Evolutionary conservation across 2,797 vertebrate genomes (phyloP).

Genomic region (Hydrophis major): DNA sequence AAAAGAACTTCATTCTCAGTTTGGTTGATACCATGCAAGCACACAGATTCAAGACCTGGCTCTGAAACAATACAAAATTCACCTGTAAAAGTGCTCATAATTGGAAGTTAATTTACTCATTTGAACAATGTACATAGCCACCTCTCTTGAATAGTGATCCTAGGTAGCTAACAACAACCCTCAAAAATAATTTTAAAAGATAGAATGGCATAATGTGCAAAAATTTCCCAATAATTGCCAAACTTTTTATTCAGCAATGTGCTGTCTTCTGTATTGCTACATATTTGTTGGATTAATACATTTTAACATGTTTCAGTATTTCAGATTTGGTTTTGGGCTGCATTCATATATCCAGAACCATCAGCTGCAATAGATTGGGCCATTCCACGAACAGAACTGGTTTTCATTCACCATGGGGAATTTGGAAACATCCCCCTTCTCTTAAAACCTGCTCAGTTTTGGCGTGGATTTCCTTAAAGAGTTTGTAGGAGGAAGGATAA

Average conservation of each 20-base stretch:
- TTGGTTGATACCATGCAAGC: neutral
- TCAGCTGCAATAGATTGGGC: neutral
- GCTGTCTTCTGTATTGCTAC: neutral
- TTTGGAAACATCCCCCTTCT: neutral
- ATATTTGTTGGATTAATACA: neutral
- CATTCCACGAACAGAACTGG: neutral
- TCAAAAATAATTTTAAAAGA: no score
- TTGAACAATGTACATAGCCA: neutral
- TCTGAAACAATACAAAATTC: neutral
- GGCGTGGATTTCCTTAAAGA: neutral
- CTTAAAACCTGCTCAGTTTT: neutral
- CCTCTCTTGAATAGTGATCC: neutral
- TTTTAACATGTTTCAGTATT: neutral
- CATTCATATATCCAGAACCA: constrained; percentile 28
- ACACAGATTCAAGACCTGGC: neutral
- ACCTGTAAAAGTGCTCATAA: neutral
- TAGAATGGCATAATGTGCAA: constrained; percentile 23
- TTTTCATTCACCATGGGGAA: neutral
- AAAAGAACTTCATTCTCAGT: neutral
- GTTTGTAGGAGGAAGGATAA: neutral
- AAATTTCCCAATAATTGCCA: constrained; percentile 29
- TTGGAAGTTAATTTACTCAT: neutral
- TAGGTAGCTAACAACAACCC: neutral
- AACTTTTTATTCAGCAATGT: neutral
- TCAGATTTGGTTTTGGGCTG: constrained; percentile 51